phyloP scores from a whole-genome alignment of 1,140 invertebrate genomes.

The Polyergus mexicanus region DNA sequence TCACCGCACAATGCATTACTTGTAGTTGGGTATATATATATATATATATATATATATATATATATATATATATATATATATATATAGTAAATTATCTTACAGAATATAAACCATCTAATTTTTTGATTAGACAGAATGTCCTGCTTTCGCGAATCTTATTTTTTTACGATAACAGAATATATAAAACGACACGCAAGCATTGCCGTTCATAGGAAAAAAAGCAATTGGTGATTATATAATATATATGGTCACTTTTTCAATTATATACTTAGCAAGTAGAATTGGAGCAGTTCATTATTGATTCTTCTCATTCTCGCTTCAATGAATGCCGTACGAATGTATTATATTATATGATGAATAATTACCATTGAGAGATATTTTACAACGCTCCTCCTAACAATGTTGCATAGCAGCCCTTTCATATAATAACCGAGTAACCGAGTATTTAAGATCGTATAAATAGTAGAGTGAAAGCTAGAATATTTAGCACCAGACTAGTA shows the following conservation, averaged over 20 bases:
- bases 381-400: conserved; percentile 60
- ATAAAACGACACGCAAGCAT: conserved; percentile 4
- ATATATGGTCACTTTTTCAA: conserved; percentile 7
- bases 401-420: conserved; percentile 84
- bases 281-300: not conserved
- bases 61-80: too few species aligned
- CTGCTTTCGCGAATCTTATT: conserved; percentile 14
- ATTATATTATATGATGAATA: conserved; percentile 5
- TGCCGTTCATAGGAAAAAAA: conserved; percentile 60
- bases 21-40: not conserved
- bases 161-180: not conserved
- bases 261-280: conserved; percentile 24
- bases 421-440: conserved; percentile 84
- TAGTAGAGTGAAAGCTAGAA: conserved; percentile 90
- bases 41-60: too few species aligned
- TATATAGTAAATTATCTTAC: not conserved
- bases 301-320: conserved; percentile 15
- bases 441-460: conserved; percentile 85
- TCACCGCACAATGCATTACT: conserved; percentile 26
- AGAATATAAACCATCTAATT: conserved; percentile 3
- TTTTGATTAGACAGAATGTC: not conserved
- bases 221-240: conserved; percentile 78
- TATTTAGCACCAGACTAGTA: conserved; percentile 88
- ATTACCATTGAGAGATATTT: conserved; percentile 58
- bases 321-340: conserved; percentile 2